Conservation (phyloP, 2,113 vertebrate genomes). For the Pachypanchax playfairii region DNA sequence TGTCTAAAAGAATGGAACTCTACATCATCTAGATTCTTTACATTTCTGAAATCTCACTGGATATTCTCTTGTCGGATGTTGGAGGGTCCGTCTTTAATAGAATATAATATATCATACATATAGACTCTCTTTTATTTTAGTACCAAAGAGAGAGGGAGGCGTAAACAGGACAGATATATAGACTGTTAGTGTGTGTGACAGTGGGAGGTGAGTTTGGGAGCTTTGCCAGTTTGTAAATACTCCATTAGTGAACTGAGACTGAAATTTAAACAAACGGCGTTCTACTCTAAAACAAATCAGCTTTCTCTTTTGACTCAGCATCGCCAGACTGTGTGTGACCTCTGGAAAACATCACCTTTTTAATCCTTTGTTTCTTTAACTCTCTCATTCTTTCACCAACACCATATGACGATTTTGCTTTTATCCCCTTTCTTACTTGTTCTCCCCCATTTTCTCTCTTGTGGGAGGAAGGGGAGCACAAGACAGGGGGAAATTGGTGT, state of each 20-base stretch:
- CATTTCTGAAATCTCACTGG: too few species aligned
- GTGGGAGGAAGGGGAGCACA: slow-evolving; percentile 70
- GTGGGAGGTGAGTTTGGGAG: slow-evolving; percentile 4
- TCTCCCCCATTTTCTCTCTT: slow-evolving; percentile 41
- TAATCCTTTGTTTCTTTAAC: slow-evolving; percentile 69
- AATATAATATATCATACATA: too few species aligned
- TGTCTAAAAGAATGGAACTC: too few species aligned
- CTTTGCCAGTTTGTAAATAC: slow-evolving; percentile 14
- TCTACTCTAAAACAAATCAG: slow-evolving; percentile 9
- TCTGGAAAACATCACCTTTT: slow-evolving; percentile 48
- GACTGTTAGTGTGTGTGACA: neutral
- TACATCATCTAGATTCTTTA: too few species aligned
- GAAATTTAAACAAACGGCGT: slow-evolving; percentile 35
- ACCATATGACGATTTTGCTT: slow-evolving; percentile 77
- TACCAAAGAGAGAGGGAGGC: too few species aligned
- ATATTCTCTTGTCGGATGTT: too few species aligned
- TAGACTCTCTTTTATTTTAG: too few species aligned
- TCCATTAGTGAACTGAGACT: slow-evolving; percentile 21
- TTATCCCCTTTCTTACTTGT: slow-evolving; percentile 65
- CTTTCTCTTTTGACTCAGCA: slow-evolving; percentile 20
- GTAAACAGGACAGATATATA: neutral
- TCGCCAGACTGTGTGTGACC: slow-evolving; percentile 30
- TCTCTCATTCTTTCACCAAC: slow-evolving; percentile 61
- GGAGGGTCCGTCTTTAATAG: too few species aligned
- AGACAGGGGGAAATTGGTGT: slow-evolving; percentile 86